Percentiles rank a stretch among this genome's conserved stretches.
phyloP scores from a whole-genome alignment of 2,888 invertebrate genomes.

The Orthosia gracilis region DNA sequence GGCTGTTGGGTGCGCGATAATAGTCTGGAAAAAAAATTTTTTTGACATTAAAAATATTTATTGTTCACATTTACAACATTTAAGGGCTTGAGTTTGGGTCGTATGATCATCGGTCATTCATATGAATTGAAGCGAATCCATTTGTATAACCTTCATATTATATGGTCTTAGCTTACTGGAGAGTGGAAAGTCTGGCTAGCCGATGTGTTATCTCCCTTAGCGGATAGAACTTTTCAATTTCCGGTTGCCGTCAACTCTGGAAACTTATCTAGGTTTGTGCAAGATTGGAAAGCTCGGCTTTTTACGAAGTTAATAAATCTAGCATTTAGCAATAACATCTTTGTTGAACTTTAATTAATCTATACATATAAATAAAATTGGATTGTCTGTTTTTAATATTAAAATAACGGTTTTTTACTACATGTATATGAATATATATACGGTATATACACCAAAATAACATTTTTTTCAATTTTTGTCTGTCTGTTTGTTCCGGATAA shows the following conservation, averaged over 20 bases:
- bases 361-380: no score
- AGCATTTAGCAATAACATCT: neutral
- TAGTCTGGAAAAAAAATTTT: constrained; percentile 68
- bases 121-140: neutral
- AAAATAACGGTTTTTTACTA: no score
- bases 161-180: neutral
- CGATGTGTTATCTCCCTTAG: constrained; percentile 19
- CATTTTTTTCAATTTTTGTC: no score
- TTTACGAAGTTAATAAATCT: constrained; percentile 14
- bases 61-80: no score
- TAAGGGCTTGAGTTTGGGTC: no score
- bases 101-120: neutral
- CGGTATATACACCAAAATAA: no score
- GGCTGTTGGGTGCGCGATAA: constrained; percentile 79
- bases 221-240: constrained; percentile 52
- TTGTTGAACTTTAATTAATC: neutral
- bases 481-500: no score
- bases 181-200: neutral
- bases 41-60: no score
- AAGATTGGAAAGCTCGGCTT: constrained; percentile 29
- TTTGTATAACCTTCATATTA: neutral
- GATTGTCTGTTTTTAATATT: no score
- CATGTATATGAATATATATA: no score
- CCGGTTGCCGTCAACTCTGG: constrained; percentile 28
- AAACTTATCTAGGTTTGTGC: constrained; percentile 35